Conservation (phyloP, 2,113 vertebrate species). For the Caloenas nicobarica region DNA sequence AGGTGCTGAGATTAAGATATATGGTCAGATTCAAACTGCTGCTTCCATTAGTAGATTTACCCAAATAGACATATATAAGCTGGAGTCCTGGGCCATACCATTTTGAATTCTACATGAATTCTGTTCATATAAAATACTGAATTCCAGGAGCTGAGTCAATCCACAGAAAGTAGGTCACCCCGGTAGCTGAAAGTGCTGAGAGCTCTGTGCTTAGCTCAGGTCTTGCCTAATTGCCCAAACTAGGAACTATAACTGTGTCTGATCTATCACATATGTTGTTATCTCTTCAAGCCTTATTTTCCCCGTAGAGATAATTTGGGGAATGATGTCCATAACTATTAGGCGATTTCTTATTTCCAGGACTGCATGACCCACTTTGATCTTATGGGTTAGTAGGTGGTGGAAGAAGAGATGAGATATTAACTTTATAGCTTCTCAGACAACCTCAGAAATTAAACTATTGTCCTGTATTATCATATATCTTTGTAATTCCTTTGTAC, state of each 20-base stretch:
- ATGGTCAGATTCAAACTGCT: background rate
- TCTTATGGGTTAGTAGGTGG: constrained; percentile 34
- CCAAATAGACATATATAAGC: background rate
- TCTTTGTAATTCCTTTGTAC: constrained; percentile 57
- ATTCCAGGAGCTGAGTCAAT: background rate
- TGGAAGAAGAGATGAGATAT: constrained; percentile 37
- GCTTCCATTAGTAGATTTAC: background rate
- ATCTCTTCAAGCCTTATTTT: constrained; percentile 32
- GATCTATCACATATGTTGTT: constrained; percentile 30
- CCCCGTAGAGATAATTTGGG: background rate
- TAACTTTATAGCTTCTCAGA: constrained; percentile 46
- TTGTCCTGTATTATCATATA: constrained; percentile 48
- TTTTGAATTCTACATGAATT: background rate
- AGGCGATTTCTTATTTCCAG: constrained; percentile 52
- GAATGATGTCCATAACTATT: constrained; percentile 16
- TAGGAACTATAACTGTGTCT: constrained; percentile 8
- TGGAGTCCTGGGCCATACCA: background rate
- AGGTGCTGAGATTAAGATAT: background rate
- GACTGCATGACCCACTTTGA: background rate
- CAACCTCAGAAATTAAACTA: constrained; percentile 60
- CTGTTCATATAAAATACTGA: background rate
- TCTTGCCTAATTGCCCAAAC: constrained; percentile 23
- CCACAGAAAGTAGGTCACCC: constrained; percentile 31
- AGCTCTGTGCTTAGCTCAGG: background rate
- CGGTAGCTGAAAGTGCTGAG: background rate